These are phyloP conservation scores for Myopa testacea DNA, from an alignment of 2,888 invertebrate species.

Conservation along the genomic window DNA sequence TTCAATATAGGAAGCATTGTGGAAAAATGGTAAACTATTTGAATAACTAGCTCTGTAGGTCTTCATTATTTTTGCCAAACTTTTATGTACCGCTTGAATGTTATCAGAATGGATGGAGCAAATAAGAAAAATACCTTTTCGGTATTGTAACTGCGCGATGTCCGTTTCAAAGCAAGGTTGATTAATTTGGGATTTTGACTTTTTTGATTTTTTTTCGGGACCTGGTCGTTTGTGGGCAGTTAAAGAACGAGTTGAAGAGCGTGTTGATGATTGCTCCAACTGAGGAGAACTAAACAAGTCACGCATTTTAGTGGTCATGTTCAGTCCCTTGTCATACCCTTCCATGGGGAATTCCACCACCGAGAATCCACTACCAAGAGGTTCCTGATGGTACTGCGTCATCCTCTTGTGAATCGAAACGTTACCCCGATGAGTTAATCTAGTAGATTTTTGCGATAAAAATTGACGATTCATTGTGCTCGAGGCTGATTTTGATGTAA, in stretches of 20 bases:
- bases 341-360: too few species aligned
- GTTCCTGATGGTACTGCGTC: too few species aligned
- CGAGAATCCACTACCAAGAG: too few species aligned
- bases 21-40: conserved; percentile 48
- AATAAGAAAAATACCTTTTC: conserved; percentile 45
- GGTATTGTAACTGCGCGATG: conserved; percentile 49
- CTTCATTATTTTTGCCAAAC: conserved; percentile 45
- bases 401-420: too few species aligned
- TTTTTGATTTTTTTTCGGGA: not conserved
- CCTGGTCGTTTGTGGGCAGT: too few species aligned
- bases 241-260: too few species aligned
- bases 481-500: too few species aligned
- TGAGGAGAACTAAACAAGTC: not conserved
- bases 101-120: conserved; percentile 50
- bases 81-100: conserved; percentile 44
- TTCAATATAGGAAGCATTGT: conserved; percentile 3
- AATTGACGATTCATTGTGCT: too few species aligned
- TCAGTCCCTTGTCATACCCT: not conserved
- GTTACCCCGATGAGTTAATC: too few species aligned
- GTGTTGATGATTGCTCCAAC: too few species aligned
- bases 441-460: too few species aligned
- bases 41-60: conserved; percentile 47
- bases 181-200: not conserved
- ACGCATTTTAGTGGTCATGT: not conserved
- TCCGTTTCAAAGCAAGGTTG: not conserved